phyloP scores from a whole-genome alignment of 2,113 vertebrate species.

The Elephas maximus region DNA sequence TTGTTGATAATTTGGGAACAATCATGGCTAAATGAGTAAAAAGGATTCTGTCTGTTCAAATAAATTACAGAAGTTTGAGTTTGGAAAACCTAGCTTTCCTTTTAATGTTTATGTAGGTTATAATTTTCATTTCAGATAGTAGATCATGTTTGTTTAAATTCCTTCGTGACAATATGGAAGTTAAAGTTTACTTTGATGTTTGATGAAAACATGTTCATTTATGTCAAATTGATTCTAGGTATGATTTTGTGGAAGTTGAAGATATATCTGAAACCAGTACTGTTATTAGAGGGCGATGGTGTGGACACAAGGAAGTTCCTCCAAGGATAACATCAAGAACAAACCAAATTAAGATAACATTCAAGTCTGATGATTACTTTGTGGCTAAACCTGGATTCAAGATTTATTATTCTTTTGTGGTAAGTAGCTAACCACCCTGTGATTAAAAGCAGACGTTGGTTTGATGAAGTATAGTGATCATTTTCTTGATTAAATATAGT shows the following conservation, averaged over 20 bases:
- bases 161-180: constrained; percentile 57
- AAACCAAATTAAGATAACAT: constrained; percentile 96
- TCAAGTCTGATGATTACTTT: constrained; percentile 98
- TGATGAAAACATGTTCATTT: constrained; percentile 48
- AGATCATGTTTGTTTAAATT: constrained; percentile 45
- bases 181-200: constrained; percentile 26
- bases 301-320: constrained; percentile 94
- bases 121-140: constrained; percentile 45
- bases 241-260: constrained; percentile 98
- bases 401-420: constrained; percentile 96
- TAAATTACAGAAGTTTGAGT: neutral
- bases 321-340: constrained; percentile 94
- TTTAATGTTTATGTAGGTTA: neutral
- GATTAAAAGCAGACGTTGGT: constrained; percentile 48
- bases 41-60: neutral
- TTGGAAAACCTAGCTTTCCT: constrained; percentile 11
- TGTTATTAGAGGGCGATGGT: constrained; percentile 97
- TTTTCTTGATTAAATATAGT: constrained; percentile 50
- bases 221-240: constrained; percentile 88
- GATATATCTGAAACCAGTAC: constrained; percentile 95
- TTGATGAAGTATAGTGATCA: constrained; percentile 21
- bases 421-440: constrained; percentile 86
- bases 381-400: constrained; percentile 99
- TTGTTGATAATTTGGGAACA: neutral
- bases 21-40: neutral